Percentiles rank a stretch among this genome's conserved stretches.
phyloP scores from a whole-genome alignment of 2,113 vertebrate genomes.

The Nestor notabilis region DNA sequence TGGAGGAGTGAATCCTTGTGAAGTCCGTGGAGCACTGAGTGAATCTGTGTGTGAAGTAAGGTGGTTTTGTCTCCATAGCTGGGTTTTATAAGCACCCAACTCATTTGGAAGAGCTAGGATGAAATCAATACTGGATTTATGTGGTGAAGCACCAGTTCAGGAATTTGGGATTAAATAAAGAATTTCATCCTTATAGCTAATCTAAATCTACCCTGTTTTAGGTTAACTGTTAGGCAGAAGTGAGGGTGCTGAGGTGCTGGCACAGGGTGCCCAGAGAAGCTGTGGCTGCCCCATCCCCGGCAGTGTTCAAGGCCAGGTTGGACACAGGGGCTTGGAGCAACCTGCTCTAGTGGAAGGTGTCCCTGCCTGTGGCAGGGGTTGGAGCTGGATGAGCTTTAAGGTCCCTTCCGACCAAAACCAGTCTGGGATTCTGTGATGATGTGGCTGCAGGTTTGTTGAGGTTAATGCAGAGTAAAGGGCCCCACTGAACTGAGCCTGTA shows the following conservation, averaged over 20 bases:
- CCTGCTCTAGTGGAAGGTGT: too few relatives aligned
- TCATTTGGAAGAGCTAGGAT: rapidly evolving
- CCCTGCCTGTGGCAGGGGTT: neutral
- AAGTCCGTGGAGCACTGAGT: neutral
- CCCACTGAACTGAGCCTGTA: neutral
- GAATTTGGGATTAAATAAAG: neutral
- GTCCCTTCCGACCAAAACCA: neutral
- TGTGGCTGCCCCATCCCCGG: too few relatives aligned
- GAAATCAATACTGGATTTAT: rapidly evolving
- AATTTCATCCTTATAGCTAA: too few relatives aligned
- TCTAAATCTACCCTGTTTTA: too few relatives aligned
- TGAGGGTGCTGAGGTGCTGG: too few relatives aligned
- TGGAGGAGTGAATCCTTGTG: neutral
- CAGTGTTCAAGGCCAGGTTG: too few relatives aligned
- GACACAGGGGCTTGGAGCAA: too few relatives aligned
- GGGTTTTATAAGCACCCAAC: neutral
- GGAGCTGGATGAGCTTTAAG: neutral
- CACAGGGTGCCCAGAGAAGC: too few relatives aligned
- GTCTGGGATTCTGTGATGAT: neutral
- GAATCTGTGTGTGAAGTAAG: neutral
- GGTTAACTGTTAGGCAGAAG: too few relatives aligned
- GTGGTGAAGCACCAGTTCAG: neutral
- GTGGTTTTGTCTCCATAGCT: neutral
- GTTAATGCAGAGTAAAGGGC: neutral
- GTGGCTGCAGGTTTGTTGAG: neutral